Conservation (phyloP, 2,113 vertebrate genomes). For the Dasyprocta punctata region DNA sequence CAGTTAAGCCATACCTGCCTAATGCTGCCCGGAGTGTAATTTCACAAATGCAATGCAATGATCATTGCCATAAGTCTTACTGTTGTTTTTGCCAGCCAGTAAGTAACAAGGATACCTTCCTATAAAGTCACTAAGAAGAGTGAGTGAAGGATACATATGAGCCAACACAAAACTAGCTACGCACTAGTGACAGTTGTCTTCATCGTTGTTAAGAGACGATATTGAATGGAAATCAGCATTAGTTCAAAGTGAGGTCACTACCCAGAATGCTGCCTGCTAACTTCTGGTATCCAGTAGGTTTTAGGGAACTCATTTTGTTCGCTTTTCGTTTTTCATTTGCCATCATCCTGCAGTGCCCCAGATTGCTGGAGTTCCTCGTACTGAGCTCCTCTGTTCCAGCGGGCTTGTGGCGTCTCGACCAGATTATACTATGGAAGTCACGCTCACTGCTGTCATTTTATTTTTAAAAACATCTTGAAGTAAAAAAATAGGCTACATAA, state of each 20-base stretch:
- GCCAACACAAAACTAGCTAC: background rate
- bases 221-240: background rate
- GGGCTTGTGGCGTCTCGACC: background rate
- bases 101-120: background rate
- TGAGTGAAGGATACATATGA: background rate
- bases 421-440: background rate
- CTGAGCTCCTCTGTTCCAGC: background rate
- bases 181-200: background rate
- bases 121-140: background rate
- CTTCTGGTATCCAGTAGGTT: background rate
- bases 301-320: background rate
- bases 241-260: background rate
- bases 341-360: background rate
- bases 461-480: background rate
- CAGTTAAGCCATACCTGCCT: background rate
- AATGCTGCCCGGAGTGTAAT: background rate
- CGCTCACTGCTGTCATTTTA: background rate
- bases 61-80: background rate
- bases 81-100: background rate
- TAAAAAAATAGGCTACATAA: background rate
- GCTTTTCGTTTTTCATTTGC: background rate
- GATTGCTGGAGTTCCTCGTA: background rate
- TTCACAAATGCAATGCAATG: background rate
- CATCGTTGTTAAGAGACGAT: background rate
- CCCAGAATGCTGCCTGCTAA: background rate